Base-by-base conservation (phyloP, 2,113 vertebrate genomes). In the Zosterops borbonicus region DNA sequence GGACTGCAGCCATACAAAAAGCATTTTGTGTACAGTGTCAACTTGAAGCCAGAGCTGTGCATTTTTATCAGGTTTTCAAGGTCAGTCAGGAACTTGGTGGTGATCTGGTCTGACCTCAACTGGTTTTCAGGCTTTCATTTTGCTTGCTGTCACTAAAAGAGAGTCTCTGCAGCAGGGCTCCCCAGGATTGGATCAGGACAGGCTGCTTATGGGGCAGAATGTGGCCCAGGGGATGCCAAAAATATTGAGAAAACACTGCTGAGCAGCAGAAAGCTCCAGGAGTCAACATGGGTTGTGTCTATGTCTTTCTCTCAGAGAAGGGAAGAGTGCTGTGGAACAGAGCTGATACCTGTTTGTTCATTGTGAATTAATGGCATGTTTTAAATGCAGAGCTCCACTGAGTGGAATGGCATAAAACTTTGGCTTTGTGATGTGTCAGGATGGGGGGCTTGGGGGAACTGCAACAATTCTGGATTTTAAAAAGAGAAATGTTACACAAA, bases 31-130 rank as follows among this genome's bases (percentile, higher is more conserved):
- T 92, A 94, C 86, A 83, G 83, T 94, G 80, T 95, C 86, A 94
- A 93, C 93, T 81, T 39, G 7, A 73, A 93, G 73, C 31, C 83
- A 86, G 85, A 90, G 86, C 86, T 92, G 37, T 90, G 93, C 85
- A 94, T 96, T 95, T 96, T 92, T 91, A 94, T 93, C 92, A 95
- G 88, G 55, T 87, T 92, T 81, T 94, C 95, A 96, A 96, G 94
- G 94, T 96, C 94, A 94, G 64, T 28, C 9, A 8, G 79, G 87
- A 87, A 69, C 39, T 42, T 47, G 47, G 18, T 52, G 60, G 73
- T 75, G n/a, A 87, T 81, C 88, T 4, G 0, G 56, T 83, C 64
- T 93, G 86, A 96, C 53, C 80, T 90, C 69, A 78, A n/a, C 65
- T 76, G 87, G 50, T 94, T 95, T 92, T 68, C 87, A 84, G 58